Evolutionary conservation across 2,797 vertebrate genomes (phyloP).

Genomic region (Micromesistius poutassou): DNA sequence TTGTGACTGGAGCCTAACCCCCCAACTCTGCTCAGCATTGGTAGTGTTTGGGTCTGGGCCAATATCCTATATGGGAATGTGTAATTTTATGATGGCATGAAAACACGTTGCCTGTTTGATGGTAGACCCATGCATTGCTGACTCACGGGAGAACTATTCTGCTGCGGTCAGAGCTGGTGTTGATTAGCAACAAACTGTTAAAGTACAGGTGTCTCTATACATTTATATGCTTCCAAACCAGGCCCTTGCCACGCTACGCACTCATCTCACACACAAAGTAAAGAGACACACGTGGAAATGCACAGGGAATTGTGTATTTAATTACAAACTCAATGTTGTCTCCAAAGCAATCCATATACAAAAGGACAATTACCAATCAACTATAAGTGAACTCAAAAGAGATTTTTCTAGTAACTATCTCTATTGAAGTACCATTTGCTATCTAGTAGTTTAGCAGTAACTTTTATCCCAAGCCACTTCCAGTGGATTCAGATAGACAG

Average conservation of each 20-base stretch:
- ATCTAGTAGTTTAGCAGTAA: background rate
- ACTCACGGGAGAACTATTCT: slow-evolving; percentile 55
- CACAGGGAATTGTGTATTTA: background rate
- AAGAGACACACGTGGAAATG: background rate
- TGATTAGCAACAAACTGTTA: slow-evolving; percentile 52
- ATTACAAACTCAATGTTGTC: background rate
- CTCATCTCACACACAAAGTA: background rate
- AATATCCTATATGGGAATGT: slow-evolving; percentile 48
- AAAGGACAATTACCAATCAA: background rate
- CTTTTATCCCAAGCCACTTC: background rate
- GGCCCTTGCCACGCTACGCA: background rate
- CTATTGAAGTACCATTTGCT: background rate
- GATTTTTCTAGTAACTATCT: no score
- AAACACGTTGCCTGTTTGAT: slow-evolving; percentile 51
- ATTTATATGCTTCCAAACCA: background rate
- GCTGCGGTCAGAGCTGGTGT: slow-evolving; percentile 58
- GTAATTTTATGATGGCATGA: slow-evolving; percentile 55
- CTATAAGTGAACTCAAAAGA: no score
- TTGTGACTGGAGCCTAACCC: slow-evolving; percentile 11
- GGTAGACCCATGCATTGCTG: slow-evolving; percentile 40
- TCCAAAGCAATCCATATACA: background rate
- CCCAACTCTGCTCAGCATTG: slow-evolving; percentile 9
- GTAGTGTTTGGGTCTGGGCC: slow-evolving; percentile 42
- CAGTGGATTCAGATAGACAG: background rate
- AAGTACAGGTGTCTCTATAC: slow-evolving; percentile 49